Conservation (phyloP, 2,888 invertebrate species). For the Caradrina kadenii region DNA sequence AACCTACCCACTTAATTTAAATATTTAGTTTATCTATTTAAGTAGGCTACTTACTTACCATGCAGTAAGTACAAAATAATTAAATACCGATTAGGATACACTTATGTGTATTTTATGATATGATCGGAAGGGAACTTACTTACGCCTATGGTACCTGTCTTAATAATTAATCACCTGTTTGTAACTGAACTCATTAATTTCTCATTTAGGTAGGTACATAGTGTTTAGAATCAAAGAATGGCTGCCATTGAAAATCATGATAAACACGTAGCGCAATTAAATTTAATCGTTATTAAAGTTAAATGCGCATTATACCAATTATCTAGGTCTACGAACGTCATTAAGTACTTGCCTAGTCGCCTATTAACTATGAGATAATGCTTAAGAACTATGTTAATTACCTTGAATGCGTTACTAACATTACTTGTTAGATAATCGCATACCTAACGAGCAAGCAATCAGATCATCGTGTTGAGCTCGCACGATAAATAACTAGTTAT, state of each 20-base stretch:
- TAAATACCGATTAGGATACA: no score
- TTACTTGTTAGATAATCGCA: slow-evolving; percentile 66
- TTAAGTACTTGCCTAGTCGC: slow-evolving; percentile 27
- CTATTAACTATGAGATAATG: slow-evolving; percentile 50
- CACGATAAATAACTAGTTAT: slow-evolving; percentile 67
- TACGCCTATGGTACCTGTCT: neutral
- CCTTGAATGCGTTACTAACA: slow-evolving; percentile 57
- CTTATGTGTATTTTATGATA: neutral
- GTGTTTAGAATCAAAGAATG: slow-evolving; percentile 9
- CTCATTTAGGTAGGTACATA: slow-evolving; percentile 8
- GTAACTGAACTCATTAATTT: slow-evolving; percentile 22
- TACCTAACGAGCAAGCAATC: slow-evolving; percentile 58
- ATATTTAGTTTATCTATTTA: no score
- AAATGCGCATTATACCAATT: slow-evolving; percentile 27
- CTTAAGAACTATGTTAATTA: slow-evolving; percentile 71
- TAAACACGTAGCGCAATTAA: slow-evolving; percentile 13
- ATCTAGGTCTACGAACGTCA: slow-evolving; percentile 52
- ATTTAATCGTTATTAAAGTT: slow-evolving; percentile 35
- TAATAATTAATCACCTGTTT: neutral
- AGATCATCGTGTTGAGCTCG: slow-evolving; percentile 50
- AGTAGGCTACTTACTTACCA: neutral
- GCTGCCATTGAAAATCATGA: slow-evolving; percentile 23
- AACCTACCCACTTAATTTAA: no score
- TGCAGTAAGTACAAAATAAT: neutral
- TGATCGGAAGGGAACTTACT: neutral